Conservation (phyloP, 2,113 vertebrate genomes). For the Aldabrachelys gigantea region DNA sequence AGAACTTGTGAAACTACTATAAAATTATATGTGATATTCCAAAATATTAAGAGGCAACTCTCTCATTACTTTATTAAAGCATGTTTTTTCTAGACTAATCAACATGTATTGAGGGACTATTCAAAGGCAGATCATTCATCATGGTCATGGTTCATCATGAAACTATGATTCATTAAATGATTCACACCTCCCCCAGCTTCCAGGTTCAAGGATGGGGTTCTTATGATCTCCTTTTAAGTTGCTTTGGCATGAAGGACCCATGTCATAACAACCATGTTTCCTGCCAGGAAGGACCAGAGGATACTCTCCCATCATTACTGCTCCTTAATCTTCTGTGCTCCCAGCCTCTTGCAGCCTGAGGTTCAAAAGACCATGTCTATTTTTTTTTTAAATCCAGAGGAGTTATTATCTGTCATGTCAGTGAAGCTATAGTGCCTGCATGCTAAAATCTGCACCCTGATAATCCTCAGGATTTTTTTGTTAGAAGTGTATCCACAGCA, state of each 20-base stretch:
- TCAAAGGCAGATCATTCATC: conserved; percentile 21
- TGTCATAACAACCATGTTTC: background rate
- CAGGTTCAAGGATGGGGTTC: background rate
- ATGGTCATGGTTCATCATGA: background rate
- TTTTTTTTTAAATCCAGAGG: background rate
- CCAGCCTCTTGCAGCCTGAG: background rate
- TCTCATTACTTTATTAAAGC: background rate
- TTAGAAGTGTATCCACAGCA: background rate
- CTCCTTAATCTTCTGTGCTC: background rate
- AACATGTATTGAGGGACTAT: background rate
- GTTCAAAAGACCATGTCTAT: background rate
- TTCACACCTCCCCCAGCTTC: background rate
- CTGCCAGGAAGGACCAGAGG: background rate
- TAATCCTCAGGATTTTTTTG: background rate
- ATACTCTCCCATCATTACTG: background rate
- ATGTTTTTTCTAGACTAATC: background rate
- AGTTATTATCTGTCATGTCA: background rate
- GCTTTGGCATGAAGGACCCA: background rate
- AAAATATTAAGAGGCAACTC: background rate
- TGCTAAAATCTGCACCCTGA: background rate
- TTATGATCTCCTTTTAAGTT: background rate
- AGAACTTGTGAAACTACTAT: background rate
- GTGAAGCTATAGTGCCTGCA: background rate
- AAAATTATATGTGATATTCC: background rate
- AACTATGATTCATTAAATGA: background rate